Percentiles rank a stretch among this genome's conserved stretches.
Evolutionary conservation across 1,140 invertebrate species (phyloP).

Genomic region (Lepidotrigona ventralis): DNA sequence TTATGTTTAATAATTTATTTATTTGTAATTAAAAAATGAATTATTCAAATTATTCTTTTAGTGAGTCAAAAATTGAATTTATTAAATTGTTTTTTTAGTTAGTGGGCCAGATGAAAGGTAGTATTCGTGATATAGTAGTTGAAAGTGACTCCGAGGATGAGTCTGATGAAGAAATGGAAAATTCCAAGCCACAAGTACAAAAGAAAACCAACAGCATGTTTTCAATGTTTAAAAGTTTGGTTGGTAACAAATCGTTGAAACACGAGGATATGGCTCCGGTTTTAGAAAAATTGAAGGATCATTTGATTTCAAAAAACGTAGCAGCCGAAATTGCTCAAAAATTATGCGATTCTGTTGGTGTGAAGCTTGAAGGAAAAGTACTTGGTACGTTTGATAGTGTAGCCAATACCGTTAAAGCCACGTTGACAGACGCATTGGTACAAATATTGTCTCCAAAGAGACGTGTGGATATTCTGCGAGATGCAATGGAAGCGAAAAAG

Average conservation of each 20-base stretch:
- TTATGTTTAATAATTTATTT: background rate
- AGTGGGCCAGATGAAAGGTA: slow-evolving; percentile 90
- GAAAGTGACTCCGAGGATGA: slow-evolving; percentile 81
- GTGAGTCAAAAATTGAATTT: slow-evolving; percentile 81
- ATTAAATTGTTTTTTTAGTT: slow-evolving; percentile 81
- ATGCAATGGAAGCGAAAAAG: slow-evolving; percentile 94
- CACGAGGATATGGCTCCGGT: slow-evolving; percentile 89
- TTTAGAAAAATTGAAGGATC: slow-evolving; percentile 97
- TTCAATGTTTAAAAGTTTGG: slow-evolving; percentile 92
- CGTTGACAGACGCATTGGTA: slow-evolving; percentile 91
- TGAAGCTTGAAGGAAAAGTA: slow-evolving; percentile 96
- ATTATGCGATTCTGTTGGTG: slow-evolving; percentile 96
- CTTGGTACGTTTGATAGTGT: slow-evolving; percentile 96
- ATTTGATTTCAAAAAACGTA: slow-evolving; percentile 98
- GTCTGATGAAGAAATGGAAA: slow-evolving; percentile 69
- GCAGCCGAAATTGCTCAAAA: slow-evolving; percentile 97
- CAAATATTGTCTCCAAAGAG: slow-evolving; percentile 96
- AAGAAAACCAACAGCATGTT: slow-evolving; percentile 85
- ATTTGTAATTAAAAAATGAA: background rate
- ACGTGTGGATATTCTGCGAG: slow-evolving; percentile 97
- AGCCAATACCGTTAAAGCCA: slow-evolving; percentile 89
- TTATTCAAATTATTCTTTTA: slow-evolving; percentile 71
- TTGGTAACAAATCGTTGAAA: slow-evolving; percentile 90
- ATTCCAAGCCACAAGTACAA: slow-evolving; percentile 68
- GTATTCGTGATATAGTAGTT: slow-evolving; percentile 84